Evolutionary conservation across 2,113 vertebrate genomes (phyloP).

Genomic region (Orcinus orca): DNA sequence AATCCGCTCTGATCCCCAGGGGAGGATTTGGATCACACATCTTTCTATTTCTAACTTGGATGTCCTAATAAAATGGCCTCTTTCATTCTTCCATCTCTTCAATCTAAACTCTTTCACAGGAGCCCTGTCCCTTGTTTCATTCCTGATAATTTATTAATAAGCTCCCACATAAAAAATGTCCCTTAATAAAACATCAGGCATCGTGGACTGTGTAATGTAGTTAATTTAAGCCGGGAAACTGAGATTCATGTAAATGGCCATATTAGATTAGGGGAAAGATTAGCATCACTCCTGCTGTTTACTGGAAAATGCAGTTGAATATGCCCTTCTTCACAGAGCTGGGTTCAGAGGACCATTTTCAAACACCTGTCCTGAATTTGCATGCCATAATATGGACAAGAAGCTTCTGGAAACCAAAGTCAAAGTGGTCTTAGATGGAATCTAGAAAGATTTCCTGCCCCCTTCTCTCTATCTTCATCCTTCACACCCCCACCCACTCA

Average conservation of each 20-base stretch:
- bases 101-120: conserved; percentile 1
- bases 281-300: neutral
- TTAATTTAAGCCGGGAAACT: conserved; percentile 40
- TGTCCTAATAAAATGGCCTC: conserved; percentile 48
- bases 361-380: neutral
- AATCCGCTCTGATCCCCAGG: neutral
- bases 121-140: conserved; percentile 11
- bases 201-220: conserved; percentile 38
- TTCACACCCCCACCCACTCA: neutral
- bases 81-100: conserved; percentile 23
- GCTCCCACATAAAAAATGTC: conserved; percentile 56
- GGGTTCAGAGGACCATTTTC: neutral
- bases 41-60: conserved; percentile 36
- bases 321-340: neutral
- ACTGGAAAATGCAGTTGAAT: neutral
- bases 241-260: conserved; percentile 14
- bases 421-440: neutral
- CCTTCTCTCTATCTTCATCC: neutral
- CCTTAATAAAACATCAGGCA: conserved; percentile 64
- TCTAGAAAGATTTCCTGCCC: neutral
- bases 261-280: conserved; percentile 41
- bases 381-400: neutral
- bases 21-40: neutral
- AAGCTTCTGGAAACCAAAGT: neutral
- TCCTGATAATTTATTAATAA: conserved; percentile 69